Conservation (phyloP, 2,888 invertebrate genomes). For the Didymodactylos carnosus region DNA sequence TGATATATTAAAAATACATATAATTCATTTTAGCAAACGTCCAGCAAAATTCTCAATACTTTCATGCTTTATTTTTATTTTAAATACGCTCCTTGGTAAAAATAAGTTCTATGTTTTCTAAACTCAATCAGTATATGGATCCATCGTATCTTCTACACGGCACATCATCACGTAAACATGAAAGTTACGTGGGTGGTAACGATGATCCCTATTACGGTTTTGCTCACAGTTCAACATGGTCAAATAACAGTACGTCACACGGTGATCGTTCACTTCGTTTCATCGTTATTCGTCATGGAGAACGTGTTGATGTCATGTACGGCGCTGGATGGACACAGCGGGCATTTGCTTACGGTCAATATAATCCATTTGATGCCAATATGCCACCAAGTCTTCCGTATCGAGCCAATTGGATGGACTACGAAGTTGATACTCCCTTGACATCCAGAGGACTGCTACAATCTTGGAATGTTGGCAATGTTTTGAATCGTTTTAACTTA, state of each 20-base stretch:
- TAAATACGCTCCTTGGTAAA: too few species aligned
- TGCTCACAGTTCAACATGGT: too few species aligned
- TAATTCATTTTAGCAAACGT: too few species aligned
- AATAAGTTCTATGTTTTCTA: too few species aligned
- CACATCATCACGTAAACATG: background rate
- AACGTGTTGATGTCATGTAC: background rate
- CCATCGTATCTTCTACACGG: background rate
- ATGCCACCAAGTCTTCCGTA: background rate
- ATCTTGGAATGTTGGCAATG: background rate
- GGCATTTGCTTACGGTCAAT: background rate
- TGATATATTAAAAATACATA: too few species aligned
- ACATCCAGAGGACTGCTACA: background rate
- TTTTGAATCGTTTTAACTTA: background rate
- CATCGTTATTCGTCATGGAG: background rate
- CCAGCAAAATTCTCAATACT: too few species aligned
- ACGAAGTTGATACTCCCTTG: background rate
- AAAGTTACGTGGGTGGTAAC: too few species aligned
- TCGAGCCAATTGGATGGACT: background rate
- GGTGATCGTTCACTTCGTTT: background rate
- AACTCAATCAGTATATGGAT: background rate
- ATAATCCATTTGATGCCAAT: background rate
- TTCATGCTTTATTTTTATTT: too few species aligned
- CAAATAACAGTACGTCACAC: too few species aligned
- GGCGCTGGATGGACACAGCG: background rate
- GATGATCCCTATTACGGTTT: too few species aligned